Evolutionary conservation across 2,113 vertebrate species (phyloP).

Genomic region (Anseranas semipalmata): DNA sequence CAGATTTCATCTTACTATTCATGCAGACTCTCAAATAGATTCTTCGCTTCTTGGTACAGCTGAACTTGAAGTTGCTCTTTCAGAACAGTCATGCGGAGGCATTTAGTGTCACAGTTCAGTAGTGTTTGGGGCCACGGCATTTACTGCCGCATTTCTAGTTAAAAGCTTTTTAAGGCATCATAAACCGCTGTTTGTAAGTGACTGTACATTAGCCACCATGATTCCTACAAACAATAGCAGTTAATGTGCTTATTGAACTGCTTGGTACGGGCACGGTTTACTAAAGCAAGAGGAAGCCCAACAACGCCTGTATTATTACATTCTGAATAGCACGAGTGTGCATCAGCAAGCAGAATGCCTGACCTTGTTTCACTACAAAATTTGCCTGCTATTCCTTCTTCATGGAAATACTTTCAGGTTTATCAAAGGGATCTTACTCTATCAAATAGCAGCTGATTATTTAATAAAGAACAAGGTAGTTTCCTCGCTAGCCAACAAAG

Average conservation of each 20-base stretch:
- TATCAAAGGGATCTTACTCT: not conserved
- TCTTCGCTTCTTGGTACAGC: not conserved
- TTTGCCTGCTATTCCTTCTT: not conserved
- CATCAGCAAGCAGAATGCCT: not conserved
- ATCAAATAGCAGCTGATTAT: not conserved
- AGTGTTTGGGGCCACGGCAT: fast-evolving
- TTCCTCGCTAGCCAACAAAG: not conserved
- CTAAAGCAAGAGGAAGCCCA: not conserved
- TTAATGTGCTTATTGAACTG: not conserved
- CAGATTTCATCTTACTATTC: not conserved
- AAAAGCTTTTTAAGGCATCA: not conserved
- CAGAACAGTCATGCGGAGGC: not conserved
- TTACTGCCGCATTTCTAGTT: not conserved
- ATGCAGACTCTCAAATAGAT: not conserved
- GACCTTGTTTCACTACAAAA: not conserved
- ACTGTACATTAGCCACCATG: not conserved
- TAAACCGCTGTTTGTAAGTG: not conserved
- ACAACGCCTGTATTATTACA: not conserved
- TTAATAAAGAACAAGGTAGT: not conserved
- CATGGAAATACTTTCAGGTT: slow-evolving; percentile 3
- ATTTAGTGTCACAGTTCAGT: not conserved
- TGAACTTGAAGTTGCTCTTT: not conserved
- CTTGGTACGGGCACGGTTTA: slow-evolving; percentile 6
- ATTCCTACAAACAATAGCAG: not conserved
- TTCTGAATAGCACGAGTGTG: not conserved